These are phyloP conservation scores for Trichonephila inaurata DNA, from an alignment of 1,140 invertebrate species.

Conservation along the genomic window DNA sequence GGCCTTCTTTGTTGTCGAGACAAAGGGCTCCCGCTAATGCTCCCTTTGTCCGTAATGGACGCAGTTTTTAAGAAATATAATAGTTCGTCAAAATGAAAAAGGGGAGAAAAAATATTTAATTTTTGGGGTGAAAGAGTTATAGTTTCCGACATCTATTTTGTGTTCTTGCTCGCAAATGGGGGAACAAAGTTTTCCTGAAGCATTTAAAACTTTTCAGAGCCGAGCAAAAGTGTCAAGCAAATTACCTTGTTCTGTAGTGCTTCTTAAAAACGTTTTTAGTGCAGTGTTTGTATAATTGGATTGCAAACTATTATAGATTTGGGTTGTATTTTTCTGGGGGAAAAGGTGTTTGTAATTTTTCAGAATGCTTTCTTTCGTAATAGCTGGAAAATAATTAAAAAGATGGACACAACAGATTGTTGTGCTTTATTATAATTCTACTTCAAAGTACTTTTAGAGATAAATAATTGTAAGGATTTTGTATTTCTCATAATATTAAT, in stretches of 20 bases:
- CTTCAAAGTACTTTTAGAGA: no score
- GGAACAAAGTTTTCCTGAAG: background rate
- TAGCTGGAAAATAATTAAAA: no score
- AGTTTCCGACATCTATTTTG: background rate
- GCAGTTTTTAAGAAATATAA: slow-evolving; percentile 22
- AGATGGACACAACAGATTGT: no score
- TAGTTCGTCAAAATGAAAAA: background rate
- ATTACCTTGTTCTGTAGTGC: background rate
- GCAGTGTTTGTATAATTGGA: background rate
- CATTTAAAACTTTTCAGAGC: background rate
- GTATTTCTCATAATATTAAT: no score
- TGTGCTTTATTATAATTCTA: no score
- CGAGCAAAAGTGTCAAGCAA: background rate
- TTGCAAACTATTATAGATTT: background rate
- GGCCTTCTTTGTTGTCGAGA: background rate
- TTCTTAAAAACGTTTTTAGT: background rate
- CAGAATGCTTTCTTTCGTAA: no score
- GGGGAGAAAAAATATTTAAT: background rate
- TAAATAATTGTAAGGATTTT: no score
- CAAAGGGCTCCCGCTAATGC: background rate
- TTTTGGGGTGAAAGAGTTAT: background rate
- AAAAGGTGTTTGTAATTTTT: background rate
- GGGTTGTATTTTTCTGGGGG: background rate
- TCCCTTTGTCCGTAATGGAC: background rate
- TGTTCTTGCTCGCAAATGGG: background rate